Evolutionary conservation across 2,888 invertebrate species (phyloP).

Genomic region (Euzetes globulus): DNA sequence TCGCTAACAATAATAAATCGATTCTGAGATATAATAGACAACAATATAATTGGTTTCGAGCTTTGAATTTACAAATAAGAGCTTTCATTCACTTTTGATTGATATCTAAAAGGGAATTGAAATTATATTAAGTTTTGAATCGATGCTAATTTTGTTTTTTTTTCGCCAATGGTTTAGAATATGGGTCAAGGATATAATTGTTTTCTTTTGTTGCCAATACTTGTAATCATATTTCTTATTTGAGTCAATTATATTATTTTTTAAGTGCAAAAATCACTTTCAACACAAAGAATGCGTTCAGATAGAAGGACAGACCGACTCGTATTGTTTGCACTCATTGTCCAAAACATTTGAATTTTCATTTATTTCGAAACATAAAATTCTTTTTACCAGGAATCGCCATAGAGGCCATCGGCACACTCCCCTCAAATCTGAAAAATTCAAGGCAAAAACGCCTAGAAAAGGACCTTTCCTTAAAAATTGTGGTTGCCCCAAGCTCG

Average conservation of each 20-base stretch:
- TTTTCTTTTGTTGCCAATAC: not conserved
- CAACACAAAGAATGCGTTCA: not conserved
- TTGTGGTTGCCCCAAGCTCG: too few species aligned
- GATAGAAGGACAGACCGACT: not conserved
- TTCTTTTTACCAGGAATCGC: too few species aligned
- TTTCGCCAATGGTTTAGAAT: not conserved
- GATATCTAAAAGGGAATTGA: not conserved
- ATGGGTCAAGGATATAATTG: conserved; percentile 4
- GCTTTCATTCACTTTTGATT: not conserved
- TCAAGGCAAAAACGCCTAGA: too few species aligned
- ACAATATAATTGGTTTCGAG: not conserved
- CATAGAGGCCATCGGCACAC: too few species aligned
- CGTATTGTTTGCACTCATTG: not conserved
- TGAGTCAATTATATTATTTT: not conserved
- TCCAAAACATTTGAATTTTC: not conserved
- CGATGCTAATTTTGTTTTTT: not conserved
- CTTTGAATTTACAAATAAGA: not conserved
- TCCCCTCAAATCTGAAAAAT: too few species aligned
- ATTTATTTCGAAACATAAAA: not conserved
- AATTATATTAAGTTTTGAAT: not conserved
- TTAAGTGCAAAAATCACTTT: not conserved
- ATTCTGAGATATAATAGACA: not conserved
- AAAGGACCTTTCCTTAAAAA: too few species aligned
- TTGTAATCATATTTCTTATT: not conserved
- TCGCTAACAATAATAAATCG: too few species aligned